Evolutionary conservation across 2,888 invertebrate genomes (phyloP), one percentile per base, ranked within the genome.

Genomic region (Terebella lapidaria): DNA sequence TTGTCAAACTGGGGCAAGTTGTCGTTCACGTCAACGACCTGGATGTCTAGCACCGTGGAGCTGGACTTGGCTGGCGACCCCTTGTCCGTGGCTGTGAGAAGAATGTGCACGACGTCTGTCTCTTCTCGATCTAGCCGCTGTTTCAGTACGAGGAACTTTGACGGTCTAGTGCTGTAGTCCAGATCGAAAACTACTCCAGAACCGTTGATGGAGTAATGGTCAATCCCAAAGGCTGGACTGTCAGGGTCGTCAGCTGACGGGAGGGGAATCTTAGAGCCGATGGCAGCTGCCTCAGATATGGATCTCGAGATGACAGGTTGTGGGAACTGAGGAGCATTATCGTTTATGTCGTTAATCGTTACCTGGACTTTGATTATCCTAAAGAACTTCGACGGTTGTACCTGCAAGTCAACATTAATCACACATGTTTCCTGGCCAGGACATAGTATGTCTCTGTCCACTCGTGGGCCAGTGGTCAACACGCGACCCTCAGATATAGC

Each of bases 71-170:
- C 57, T 5, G 65, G 81, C 1, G 91, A 92, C 0, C 89, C 92
- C 0, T 92, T 92, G 78, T 95, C 94, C 49, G 86, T 89, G 2
- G 94, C 94, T 18, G 4, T 10, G 22, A 56, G 22, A 4, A 20
- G 46, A 5, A 56, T 20, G 22, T 10, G 15, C 26, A 15, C 24
- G 10, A 4, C 5, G 47, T 56, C 47, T 22, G 22, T 24, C 24
- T 25, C 5, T 24, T 56, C 56, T n/a, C 56, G 20, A 22, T 56
- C 56, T 27, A 56, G 27, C n/a, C 26, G 20, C 3, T n/a, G 20
- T 24, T 10, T 49, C 15, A 49, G 18, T 15, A 49, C 22, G 18
- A 49, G 49, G 49, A 49, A 49, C 49, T 49, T 15, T 5, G 49
- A 5, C 18, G 18, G 18, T 5, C 22, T 49, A 24, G 49, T 20